Base-by-base conservation (phyloP, 2,113 vertebrate genomes). In the Chloropsis cyanopogon region DNA sequence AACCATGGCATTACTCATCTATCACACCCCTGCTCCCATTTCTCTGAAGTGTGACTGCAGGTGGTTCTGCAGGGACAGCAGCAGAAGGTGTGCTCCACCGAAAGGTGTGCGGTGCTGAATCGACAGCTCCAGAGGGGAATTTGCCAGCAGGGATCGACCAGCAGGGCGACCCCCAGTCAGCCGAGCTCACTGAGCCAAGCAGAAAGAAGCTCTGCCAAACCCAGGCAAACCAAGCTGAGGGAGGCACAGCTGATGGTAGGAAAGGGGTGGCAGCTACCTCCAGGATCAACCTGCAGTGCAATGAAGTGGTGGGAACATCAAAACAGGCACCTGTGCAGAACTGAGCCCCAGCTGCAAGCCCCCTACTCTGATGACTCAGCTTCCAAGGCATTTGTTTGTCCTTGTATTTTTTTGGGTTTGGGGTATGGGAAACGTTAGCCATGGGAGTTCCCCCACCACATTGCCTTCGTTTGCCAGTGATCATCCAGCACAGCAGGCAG, bases 121-220 rank as follows among this genome's bases (percentile, higher is more conserved):
- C 0, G 0, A 61, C 46, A 61, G 0, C 35, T 16, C 18, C 47
- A 22, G 29, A 64, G 59, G 47, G 59, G 37, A 28, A 64, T 60
- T 2, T n/a, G 47, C 46, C 47, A 64, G 47, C 59, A 64, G 47
- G 35, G 47, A 52, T n/a, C 14, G 59, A 28, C 37, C 3, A 1
- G 8, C 3, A 1, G 10, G 19, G 26, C 14, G 0, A 7, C 24
- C 10, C 44, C 17, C 35, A 21, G 57, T 41, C 46, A 52, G 47
- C 17, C 12, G 6, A 63, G 75, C 18, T 28, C 46, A 26, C 2
- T 10, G 26, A 76, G n/a, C 14, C 14, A 4, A 59, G 54, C 22
- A n/a, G 33, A 31, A 29, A 47, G 73, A 15, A 63, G 18, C 29
- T 25, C 11, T 63, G 59, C 18, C 35, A 52, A 63, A 28, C 23